phyloP scores from a whole-genome alignment of 2,888 invertebrate species.

The Monoplex corrugatus region DNA sequence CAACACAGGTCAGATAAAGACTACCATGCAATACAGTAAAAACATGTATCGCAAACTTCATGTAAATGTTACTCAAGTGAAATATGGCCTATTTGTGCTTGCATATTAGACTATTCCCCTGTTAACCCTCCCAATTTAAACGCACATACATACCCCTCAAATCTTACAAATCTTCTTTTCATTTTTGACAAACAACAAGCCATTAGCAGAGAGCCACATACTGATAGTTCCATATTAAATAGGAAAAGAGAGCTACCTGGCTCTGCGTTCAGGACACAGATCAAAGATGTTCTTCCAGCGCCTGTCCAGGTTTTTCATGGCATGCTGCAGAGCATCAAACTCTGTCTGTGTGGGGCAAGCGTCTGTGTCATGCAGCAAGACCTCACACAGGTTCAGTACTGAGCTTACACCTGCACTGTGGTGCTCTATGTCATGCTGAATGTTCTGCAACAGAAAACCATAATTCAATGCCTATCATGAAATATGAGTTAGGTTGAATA shows the following conservation, averaged over 20 bases:
- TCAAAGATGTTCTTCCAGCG: slow-evolving; percentile 79
- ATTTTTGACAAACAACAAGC: no score
- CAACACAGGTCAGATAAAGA: background rate
- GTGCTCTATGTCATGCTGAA: slow-evolving; percentile 78
- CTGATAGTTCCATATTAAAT: background rate
- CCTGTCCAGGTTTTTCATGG: slow-evolving; percentile 76
- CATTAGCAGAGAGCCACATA: no score
- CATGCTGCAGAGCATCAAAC: slow-evolving; percentile 75
- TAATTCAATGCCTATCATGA: no score
- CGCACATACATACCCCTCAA: background rate
- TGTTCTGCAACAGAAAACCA: slow-evolving; percentile 67
- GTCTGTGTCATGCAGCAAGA: slow-evolving; percentile 78
- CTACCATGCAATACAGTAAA: background rate
- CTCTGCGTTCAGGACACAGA: slow-evolving; percentile 71
- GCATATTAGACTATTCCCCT: background rate
- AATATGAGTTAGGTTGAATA: no score
- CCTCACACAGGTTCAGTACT: slow-evolving; percentile 80
- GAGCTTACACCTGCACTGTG: slow-evolving; percentile 79
- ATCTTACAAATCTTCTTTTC: background rate
- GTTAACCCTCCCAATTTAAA: background rate
- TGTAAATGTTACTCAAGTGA: background rate
- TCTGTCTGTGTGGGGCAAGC: slow-evolving; percentile 80
- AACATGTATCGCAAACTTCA: background rate
- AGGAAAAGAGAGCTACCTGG: slow-evolving; percentile 67
- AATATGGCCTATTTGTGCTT: background rate